Percentiles rank a stretch among this genome's conserved stretches.
These are phyloP conservation scores for Atherinosoma microstoma DNA, from an alignment of 2,797 vertebrate genomes.

Conservation along the genomic window DNA sequence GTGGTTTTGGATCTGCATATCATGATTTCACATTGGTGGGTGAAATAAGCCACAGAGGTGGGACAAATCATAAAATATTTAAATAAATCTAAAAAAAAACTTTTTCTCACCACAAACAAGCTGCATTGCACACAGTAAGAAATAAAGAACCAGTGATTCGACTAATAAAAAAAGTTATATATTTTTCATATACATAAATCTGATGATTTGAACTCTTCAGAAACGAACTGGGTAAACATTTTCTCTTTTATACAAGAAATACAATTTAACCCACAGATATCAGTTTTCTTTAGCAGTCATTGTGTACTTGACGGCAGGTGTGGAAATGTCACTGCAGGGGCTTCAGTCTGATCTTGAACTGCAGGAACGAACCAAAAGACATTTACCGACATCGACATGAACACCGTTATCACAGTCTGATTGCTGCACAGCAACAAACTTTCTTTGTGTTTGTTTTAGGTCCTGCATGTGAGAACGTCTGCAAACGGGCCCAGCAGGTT, in stretches of 20 bases:
- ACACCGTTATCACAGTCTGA: conserved; percentile 23
- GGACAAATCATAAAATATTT: conserved; percentile 15
- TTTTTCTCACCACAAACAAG: conserved; percentile 55
- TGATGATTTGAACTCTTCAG: conserved; percentile 51
- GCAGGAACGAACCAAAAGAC: background rate
- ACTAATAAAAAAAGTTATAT: conserved; percentile 73
- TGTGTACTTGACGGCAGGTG: background rate
- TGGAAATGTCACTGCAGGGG: conserved; percentile 5
- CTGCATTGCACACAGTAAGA: conserved; percentile 75
- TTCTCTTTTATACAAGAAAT: conserved; percentile 45
- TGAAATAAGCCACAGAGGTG: conserved; percentile 18
- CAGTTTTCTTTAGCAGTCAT: background rate
- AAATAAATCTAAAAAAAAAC: conserved; percentile 47
- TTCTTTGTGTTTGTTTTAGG: conserved; percentile 76
- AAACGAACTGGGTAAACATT: conserved; percentile 37
- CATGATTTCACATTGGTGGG: conserved; percentile 27
- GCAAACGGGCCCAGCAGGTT: conserved; percentile 95
- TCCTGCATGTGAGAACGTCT: conserved; percentile 94
- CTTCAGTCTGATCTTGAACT: conserved; percentile 13
- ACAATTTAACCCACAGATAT: background rate
- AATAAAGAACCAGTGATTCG: conserved; percentile 67
- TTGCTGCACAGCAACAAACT: conserved; percentile 28
- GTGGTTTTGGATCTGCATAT: conserved; percentile 54
- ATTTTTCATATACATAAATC: conserved; percentile 77
- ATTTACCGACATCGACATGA: background rate